Evolutionary conservation across 1,140 invertebrate genomes (phyloP), one percentile per base, ranked within the genome.

Genomic region (Scaptomyza montana): DNA sequence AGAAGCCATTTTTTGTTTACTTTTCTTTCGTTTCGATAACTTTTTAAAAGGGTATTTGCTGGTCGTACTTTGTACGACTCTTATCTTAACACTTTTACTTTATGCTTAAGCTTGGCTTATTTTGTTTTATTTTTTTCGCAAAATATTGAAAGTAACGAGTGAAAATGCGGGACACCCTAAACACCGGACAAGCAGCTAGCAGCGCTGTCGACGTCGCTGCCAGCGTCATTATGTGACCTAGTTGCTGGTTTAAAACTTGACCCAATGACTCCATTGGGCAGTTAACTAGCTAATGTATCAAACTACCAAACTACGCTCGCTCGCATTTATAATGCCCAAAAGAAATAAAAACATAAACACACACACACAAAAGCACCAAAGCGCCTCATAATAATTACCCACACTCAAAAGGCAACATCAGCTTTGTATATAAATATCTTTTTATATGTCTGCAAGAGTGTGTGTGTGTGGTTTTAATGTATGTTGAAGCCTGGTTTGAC

Each of bases 221-320:
- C 53, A 39, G 60, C 65, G 73, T 41, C 45, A 69, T 59, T 56
- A 49, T 67, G 54, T 86, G 89, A 91, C 89, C 89, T 70, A 91
- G 89, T 91, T 91, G 81, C 78, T 77, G 82, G 78, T 77, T 39
- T 75, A 91, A 91, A 91, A 89, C 89, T 91, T 91, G 89, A 91
- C 89, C 89, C 85, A 91, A 89, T 91, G 89, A 90, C 89, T 91
- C 74, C 89, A 90, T 89, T 89, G 74, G 69, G 65, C 77, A 73
- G 69, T 65, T 68, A 79, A 60, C 56, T 73, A 49, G 39, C 65
- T 12, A 53, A 61, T 56, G 57, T 56, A 68, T 43, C 57, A 61
- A 69, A 74, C 53, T 62, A 62, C 39, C 36, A 63, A 41, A 51
- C 51, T 47, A 13, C 46, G 25, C 19, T 80, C 46, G 39, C 33